These are phyloP conservation scores for Callipepla californica DNA, from an alignment of 2,113 vertebrate species.

Conservation along the genomic window DNA sequence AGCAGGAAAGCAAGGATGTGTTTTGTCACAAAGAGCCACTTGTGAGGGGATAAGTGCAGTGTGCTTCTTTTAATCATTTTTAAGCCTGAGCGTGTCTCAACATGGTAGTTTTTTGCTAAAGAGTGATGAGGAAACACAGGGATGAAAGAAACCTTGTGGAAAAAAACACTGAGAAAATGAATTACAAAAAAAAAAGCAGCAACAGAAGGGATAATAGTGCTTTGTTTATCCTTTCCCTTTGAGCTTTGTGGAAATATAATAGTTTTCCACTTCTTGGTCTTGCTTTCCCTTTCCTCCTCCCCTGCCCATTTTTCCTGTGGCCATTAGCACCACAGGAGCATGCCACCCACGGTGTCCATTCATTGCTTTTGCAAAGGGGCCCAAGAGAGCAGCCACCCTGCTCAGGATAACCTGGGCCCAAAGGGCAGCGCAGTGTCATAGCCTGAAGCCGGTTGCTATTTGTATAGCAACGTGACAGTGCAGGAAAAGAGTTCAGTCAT, in stretches of 20 bases:
- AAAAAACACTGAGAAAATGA: not conserved
- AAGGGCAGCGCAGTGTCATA: not conserved
- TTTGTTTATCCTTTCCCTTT: constrained; percentile 59
- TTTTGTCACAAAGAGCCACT: not conserved
- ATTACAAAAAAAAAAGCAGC: not conserved
- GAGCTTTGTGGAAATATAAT: constrained; percentile 39
- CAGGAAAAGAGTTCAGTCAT: constrained; percentile 40
- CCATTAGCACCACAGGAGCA: constrained; percentile 8
- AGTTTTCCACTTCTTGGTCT: constrained; percentile 50
- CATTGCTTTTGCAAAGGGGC: constrained; percentile 18
- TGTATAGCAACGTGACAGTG: constrained; percentile 9
- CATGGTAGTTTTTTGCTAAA: not conserved
- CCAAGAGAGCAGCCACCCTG: not conserved
- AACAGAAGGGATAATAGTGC: constrained; percentile 28
- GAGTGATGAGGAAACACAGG: constrained; percentile 20
- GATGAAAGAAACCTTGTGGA: not conserved
- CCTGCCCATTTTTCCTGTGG: constrained; percentile 1
- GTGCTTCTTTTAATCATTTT: not conserved
- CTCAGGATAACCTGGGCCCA: constrained; percentile 26
- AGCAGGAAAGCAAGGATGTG: not conserved
- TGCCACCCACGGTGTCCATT: constrained; percentile 60
- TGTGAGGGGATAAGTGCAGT: not conserved
- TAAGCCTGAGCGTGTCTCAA: constrained; percentile 19
- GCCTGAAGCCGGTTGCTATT: constrained; percentile 12
- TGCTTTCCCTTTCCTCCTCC: constrained; percentile 40